These are phyloP conservation scores for Bolborhynchus lineola DNA, from an alignment of 2,113 vertebrate genomes.

Conservation along the genomic window DNA sequence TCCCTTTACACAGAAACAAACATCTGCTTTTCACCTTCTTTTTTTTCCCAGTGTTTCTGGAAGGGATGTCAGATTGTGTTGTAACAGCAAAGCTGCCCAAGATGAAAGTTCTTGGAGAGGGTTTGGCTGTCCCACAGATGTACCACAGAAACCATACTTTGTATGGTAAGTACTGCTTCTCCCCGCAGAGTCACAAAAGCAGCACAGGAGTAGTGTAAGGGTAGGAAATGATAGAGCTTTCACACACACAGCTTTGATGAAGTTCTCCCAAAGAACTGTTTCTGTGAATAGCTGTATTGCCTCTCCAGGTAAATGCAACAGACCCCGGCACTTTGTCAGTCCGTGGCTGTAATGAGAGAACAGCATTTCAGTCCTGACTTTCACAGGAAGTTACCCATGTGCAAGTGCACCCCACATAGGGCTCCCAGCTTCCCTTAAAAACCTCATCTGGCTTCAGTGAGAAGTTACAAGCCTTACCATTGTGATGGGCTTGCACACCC, in stretches of 20 bases:
- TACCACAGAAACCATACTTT: neutral
- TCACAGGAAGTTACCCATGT: neutral
- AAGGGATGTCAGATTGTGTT: neutral
- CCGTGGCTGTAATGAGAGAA: neutral
- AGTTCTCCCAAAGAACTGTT: neutral
- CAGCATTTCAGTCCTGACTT: neutral
- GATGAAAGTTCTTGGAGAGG: neutral
- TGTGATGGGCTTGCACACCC: neutral
- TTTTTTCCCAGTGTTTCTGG: neutral
- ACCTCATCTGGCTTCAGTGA: neutral
- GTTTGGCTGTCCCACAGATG: accelerated
- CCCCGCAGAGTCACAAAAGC: neutral
- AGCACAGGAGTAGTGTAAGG: accelerated
- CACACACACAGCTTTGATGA: neutral
- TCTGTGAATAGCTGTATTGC: neutral
- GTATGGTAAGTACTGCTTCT: neutral
- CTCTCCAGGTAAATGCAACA: neutral
- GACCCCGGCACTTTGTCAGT: neutral
- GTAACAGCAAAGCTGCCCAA: neutral
- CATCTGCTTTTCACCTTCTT: neutral
- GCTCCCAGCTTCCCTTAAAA: neutral
- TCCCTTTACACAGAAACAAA: neutral
- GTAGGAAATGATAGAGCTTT: neutral
- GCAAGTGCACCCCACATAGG: neutral
- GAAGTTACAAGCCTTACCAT: neutral